These are phyloP conservation scores for Otolemur crassicaudatus DNA, from an alignment of 2,797 vertebrate genomes.

Conservation along the genomic window DNA sequence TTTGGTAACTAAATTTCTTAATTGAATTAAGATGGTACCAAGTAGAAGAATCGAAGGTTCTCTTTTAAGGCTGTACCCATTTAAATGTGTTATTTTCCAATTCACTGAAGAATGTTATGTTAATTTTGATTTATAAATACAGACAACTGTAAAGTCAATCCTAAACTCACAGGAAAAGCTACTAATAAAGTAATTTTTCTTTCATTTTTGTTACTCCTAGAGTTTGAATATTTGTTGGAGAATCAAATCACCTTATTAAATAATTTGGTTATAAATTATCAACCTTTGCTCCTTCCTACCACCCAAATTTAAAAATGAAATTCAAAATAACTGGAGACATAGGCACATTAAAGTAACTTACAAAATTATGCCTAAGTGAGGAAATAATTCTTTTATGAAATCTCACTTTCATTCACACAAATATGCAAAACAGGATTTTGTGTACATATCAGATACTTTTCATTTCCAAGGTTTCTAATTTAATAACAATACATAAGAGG, in stretches of 20 bases:
- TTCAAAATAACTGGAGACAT: background rate
- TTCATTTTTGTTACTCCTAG: conserved; percentile 41
- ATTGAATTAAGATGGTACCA: background rate
- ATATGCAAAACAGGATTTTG: background rate
- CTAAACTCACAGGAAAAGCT: conserved; percentile 33
- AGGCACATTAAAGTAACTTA: background rate
- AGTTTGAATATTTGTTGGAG: conserved; percentile 40
- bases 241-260: conserved; percentile 41
- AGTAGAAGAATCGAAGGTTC: background rate
- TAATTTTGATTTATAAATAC: conserved; percentile 57
- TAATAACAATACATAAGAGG: background rate
- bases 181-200: conserved; percentile 48
- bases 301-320: background rate
- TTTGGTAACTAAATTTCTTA: background rate
- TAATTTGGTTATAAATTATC: conserved; percentile 34
- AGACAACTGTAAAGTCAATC: conserved; percentile 28
- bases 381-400: background rate
- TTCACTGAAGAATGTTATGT: background rate
- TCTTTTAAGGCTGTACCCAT: background rate
- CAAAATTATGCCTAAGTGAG: background rate
- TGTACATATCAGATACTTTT: background rate
- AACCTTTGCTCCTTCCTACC: background rate
- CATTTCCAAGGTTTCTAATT: background rate
- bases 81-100: background rate
- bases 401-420: background rate